phyloP scores from a whole-genome alignment of 1,140 invertebrate species.

The Riptortus pedestris region DNA sequence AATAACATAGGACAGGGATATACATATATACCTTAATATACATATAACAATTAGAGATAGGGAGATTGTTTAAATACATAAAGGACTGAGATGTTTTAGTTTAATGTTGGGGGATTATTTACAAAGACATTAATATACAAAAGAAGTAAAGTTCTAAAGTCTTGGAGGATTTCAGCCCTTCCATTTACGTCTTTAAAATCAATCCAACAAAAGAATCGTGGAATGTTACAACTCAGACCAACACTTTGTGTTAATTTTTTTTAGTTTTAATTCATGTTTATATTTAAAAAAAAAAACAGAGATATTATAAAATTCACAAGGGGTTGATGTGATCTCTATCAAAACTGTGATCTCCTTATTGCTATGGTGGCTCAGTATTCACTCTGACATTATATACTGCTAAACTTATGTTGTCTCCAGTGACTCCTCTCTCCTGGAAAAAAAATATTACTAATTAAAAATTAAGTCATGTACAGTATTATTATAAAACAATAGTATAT shows the following conservation, averaged over 20 bases:
- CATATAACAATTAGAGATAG: background rate
- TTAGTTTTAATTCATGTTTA: background rate
- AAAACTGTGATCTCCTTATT: background rate
- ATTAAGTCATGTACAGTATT: too few species aligned
- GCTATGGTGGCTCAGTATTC: slow-evolving; percentile 6
- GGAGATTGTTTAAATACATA: background rate
- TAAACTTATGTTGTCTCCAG: slow-evolving; percentile 12
- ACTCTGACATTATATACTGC: background rate
- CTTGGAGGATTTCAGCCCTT: background rate
- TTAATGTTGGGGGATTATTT: background rate
- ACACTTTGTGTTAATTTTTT: background rate
- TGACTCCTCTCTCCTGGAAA: slow-evolving; percentile 3
- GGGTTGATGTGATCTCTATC: slow-evolving; percentile 1
- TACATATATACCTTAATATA: slow-evolving; percentile 7
- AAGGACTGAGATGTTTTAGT: background rate
- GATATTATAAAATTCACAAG: background rate
- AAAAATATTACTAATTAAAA: slow-evolving; percentile 1
- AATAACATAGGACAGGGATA: background rate
- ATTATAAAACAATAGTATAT: too few species aligned
- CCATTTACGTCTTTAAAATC: slow-evolving; percentile 8
- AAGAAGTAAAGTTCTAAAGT: background rate
- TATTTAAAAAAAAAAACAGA: background rate
- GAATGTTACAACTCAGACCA: slow-evolving; percentile 19
- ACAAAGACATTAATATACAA: slow-evolving; percentile 14
- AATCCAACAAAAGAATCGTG: slow-evolving; percentile 15